These are phyloP conservation scores for Trachurus trachurus DNA, from an alignment of 2,797 vertebrate genomes.

Conservation along the genomic window DNA sequence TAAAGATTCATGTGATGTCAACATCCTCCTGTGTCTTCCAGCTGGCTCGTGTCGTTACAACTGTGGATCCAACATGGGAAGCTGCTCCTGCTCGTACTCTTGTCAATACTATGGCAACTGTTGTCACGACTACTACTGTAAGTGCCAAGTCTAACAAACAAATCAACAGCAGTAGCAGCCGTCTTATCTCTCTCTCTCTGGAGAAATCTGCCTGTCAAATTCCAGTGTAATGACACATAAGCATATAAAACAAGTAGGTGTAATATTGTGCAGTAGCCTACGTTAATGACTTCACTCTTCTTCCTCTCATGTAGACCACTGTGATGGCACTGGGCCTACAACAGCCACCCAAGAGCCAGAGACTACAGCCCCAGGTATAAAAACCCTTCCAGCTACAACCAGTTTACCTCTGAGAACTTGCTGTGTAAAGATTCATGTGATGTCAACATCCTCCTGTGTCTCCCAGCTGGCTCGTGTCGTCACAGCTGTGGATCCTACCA, in stretches of 20 bases:
- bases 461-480: conserved; percentile 43
- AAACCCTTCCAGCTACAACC: too few relatives aligned
- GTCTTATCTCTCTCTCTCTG: neutral
- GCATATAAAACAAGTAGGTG: too few relatives aligned
- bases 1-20: too few relatives aligned
- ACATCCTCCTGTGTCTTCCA: neutral
- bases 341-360: too few relatives aligned
- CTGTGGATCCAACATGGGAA: conserved; percentile 50
- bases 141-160: conserved; percentile 34
- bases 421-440: too few relatives aligned
- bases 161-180: conserved; percentile 1
- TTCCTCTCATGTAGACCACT: too few relatives aligned
- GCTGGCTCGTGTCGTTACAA: conserved; percentile 16
- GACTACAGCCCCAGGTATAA: too few relatives aligned
- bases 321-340: too few relatives aligned
- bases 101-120: conserved; percentile 66
- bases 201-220: conserved; percentile 7
- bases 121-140: conserved; percentile 65
- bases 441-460: neutral
- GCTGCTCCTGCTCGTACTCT: conserved; percentile 65
- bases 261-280: too few relatives aligned
- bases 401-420: too few relatives aligned
- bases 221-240: too few relatives aligned
- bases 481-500: conserved; percentile 39
- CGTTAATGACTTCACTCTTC: too few relatives aligned